phyloP scores from a whole-genome alignment of 1,140 invertebrate species.

The Gyrodactylus bullatarudis region DNA sequence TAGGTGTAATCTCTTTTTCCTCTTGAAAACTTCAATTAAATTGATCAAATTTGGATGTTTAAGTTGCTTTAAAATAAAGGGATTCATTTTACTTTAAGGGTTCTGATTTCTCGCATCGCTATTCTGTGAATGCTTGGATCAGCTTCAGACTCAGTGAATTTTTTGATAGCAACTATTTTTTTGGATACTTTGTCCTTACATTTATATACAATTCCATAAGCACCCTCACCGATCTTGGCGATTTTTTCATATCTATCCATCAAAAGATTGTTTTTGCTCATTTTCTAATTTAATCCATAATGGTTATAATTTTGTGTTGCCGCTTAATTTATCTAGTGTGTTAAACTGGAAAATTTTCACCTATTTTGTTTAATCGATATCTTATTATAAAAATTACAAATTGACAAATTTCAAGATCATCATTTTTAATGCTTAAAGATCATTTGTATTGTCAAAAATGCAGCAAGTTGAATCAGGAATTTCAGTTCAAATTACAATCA shows the following conservation, averaged over 20 bases:
- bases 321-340: too few species aligned
- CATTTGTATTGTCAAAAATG: background rate
- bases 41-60: slow-evolving; percentile 93
- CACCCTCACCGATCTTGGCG: slow-evolving; percentile 75
- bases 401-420: background rate
- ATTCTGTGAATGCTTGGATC: slow-evolving; percentile 92
- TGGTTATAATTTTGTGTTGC: too few species aligned
- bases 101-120: slow-evolving; percentile 69
- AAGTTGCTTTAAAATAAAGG: slow-evolving; percentile 36
- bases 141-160: slow-evolving; percentile 90
- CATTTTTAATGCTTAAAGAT: background rate
- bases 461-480: too few species aligned
- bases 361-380: background rate
- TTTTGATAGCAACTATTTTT: slow-evolving; percentile 82
- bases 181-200: slow-evolving; percentile 78
- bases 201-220: slow-evolving; percentile 90
- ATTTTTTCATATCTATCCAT: slow-evolving; percentile 97
- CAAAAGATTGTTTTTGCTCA: background rate
- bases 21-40: slow-evolving; percentile 74
- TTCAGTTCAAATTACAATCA: background rate
- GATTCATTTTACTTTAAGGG: slow-evolving; percentile 43
- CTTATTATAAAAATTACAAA: background rate
- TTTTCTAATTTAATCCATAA: too few species aligned
- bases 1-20: slow-evolving; percentile 70
- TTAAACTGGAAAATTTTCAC: too few species aligned